A percentile compares a stretch with the other conserved stretches of the same genome.
These are phyloP conservation scores for Chionoecetes opilio DNA, from an alignment of 1,140 invertebrate species.

Conservation along the genomic window DNA sequence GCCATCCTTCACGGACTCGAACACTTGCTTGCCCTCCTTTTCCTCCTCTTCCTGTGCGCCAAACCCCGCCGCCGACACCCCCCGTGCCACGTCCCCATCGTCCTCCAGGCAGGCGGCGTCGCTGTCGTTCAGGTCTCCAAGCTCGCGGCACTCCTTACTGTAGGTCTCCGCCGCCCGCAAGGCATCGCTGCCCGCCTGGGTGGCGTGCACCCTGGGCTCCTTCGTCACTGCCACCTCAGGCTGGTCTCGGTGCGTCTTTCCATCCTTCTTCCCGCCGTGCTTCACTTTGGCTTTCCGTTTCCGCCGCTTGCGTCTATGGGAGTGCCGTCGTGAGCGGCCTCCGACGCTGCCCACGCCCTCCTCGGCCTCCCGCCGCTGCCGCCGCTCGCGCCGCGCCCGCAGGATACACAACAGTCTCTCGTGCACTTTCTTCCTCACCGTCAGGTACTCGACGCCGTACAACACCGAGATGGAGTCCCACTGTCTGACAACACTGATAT, in stretches of 20 bases:
- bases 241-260: conserved; percentile 30
- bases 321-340: conserved; percentile 37
- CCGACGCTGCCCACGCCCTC: conserved; percentile 51
- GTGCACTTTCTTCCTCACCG: conserved; percentile 71
- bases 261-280: conserved; percentile 57
- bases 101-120: neutral
- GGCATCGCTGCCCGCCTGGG: neutral
- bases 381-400: conserved; percentile 68
- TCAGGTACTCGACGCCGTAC: conserved; percentile 71
- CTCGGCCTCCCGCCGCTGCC: conserved; percentile 54
- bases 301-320: conserved; percentile 62
- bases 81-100: neutral
- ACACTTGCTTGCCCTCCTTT: neutral
- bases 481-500: conserved; percentile 72
- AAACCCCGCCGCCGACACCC: neutral
- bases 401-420: conserved; percentile 72
- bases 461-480: conserved; percentile 76
- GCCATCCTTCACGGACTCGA: neutral
- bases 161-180: conserved; percentile 24
- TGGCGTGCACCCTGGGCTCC: neutral
- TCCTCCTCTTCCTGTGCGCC: neutral
- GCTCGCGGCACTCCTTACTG: neutral
- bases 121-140: neutral
- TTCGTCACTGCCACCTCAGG: neutral
- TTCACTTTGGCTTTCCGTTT: conserved; percentile 67